phyloP scores from a whole-genome alignment of 2,888 invertebrate genomes.

The Sepioteuthis lessoniana region DNA sequence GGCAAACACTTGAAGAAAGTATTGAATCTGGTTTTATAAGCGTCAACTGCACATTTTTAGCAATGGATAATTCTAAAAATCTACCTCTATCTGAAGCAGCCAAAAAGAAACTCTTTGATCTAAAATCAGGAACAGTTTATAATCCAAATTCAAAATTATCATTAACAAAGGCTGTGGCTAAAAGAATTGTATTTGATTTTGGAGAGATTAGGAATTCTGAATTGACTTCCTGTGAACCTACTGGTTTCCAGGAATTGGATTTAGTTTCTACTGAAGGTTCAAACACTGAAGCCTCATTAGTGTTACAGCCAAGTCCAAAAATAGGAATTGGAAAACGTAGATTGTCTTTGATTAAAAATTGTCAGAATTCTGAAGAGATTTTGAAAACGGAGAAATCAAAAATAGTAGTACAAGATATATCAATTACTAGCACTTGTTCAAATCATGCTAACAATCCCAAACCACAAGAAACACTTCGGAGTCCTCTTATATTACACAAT shows the following conservation, averaged over 20 bases:
- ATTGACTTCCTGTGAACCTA: background rate
- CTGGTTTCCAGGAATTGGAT: background rate
- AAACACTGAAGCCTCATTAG: background rate
- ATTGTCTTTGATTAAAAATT: conserved; percentile 34
- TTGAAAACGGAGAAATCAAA: background rate
- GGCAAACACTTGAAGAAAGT: conserved; percentile 43
- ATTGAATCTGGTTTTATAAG: conserved; percentile 47
- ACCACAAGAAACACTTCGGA: background rate
- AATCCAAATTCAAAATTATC: conserved; percentile 77
- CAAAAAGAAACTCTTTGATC: background rate
- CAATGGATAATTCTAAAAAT: background rate
- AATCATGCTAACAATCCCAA: background rate
- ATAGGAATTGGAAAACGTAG: background rate
- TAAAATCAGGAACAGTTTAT: background rate
- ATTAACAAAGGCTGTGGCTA: conserved; percentile 91
- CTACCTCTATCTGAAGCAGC: background rate
- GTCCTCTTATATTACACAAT: conserved; percentile 36
- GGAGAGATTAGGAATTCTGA: background rate
- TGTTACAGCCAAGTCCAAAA: background rate
- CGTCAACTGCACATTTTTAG: background rate
- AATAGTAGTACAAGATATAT: conserved; percentile 37
- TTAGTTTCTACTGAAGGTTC: background rate
- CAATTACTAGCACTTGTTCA: background rate
- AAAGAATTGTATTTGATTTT: conserved; percentile 81
- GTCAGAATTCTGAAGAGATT: background rate